These are phyloP conservation scores for Troides oblongomaculatus DNA, from an alignment of 2,888 invertebrate species.

Conservation along the genomic window DNA sequence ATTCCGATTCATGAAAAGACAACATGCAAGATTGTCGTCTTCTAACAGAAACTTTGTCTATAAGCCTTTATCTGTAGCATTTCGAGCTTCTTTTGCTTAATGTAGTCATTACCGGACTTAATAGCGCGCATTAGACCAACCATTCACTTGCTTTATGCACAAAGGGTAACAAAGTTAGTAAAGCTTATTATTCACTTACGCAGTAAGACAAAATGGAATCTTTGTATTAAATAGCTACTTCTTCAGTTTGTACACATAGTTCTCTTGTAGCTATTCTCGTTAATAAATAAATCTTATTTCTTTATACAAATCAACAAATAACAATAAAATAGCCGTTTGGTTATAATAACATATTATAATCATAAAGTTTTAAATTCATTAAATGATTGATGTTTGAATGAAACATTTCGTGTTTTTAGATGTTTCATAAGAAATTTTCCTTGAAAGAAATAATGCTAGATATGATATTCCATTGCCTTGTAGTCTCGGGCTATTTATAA, in stretches of 20 bases:
- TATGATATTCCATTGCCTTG: too few species aligned
- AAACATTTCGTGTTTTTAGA: too few species aligned
- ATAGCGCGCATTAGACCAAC: conserved; percentile 18
- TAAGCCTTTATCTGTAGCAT: conserved; percentile 16
- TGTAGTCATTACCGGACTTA: conserved; percentile 27
- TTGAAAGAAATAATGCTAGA: too few species aligned
- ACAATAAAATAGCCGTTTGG: background rate
- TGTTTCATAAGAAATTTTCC: too few species aligned
- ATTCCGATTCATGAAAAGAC: background rate
- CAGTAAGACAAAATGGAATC: background rate
- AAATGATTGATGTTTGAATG: too few species aligned
- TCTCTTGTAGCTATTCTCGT: background rate
- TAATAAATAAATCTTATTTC: background rate
- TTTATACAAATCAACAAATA: background rate
- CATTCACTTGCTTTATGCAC: conserved; percentile 18
- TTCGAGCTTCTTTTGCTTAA: conserved; percentile 17
- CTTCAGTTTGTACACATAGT: background rate
- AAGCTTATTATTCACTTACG: conserved; percentile 13
- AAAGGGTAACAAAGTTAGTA: conserved; percentile 2
- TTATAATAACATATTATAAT: background rate
- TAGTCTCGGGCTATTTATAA: too few species aligned
- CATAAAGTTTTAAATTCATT: background rate
- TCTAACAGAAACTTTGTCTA: conserved; percentile 8
- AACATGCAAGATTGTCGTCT: background rate
- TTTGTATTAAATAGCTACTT: conserved; percentile 1